These are phyloP conservation scores for Thaleichthys pacificus DNA, from an alignment of 2,797 vertebrate genomes.

Conservation along the genomic window DNA sequence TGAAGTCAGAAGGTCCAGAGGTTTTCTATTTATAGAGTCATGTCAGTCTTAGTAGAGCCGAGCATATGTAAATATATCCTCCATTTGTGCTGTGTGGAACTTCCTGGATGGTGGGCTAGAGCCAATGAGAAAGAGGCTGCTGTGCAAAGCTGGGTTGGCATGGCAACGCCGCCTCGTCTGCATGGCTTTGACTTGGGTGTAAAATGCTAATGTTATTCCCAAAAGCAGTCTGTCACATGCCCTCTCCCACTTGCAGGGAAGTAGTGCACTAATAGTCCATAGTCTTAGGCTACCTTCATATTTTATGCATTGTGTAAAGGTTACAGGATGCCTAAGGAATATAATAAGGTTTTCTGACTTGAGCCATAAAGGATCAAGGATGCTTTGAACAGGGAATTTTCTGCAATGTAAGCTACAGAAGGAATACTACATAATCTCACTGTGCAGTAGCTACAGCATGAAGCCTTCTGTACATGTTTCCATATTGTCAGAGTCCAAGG, in stretches of 20 bases:
- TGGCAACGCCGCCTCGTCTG: slow-evolving; percentile 78
- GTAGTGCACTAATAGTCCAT: background rate
- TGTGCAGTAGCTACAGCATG: background rate
- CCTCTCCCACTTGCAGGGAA: slow-evolving; percentile 28
- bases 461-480: background rate
- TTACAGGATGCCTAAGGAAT: slow-evolving; percentile 3
- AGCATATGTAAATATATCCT: slow-evolving; percentile 67
- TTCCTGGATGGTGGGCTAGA: slow-evolving; percentile 66
- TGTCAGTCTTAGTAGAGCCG: slow-evolving; percentile 57
- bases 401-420: background rate
- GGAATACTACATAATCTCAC: background rate
- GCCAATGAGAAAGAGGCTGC: slow-evolving; percentile 60
- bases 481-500: background rate
- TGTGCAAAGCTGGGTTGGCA: slow-evolving; percentile 67
- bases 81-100: slow-evolving; percentile 64
- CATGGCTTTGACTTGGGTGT: slow-evolving; percentile 69
- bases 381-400: background rate
- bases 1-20: slow-evolving; percentile 53
- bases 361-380: background rate
- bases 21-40: slow-evolving; percentile 66
- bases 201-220: slow-evolving; percentile 81
- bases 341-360: background rate
- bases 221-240: slow-evolving; percentile 71
- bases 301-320: background rate
- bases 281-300: background rate